These are phyloP conservation scores for Lacerta bilineata DNA, from an alignment of 2,797 vertebrate genomes.

Conservation along the genomic window DNA sequence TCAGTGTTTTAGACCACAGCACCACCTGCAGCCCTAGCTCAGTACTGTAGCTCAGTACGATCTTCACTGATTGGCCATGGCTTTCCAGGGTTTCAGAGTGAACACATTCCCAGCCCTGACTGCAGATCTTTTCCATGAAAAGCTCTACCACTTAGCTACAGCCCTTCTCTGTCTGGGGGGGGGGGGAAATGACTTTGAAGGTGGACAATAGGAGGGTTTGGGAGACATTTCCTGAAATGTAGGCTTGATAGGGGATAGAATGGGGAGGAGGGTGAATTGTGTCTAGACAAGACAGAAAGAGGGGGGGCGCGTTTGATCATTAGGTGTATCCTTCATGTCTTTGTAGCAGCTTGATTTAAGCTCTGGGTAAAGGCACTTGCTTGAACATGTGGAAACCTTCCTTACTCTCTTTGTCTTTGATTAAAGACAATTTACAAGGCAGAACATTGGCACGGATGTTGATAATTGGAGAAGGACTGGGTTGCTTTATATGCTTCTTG, in stretches of 20 bases:
- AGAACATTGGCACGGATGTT: conserved; percentile 6
- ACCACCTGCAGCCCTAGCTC: no score
- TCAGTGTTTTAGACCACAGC: no score
- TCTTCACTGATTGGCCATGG: no score
- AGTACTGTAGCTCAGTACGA: no score
- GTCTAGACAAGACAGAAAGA: neutral
- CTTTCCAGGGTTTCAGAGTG: no score
- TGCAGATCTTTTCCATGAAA: no score
- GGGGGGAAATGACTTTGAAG: neutral
- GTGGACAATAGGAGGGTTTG: neutral
- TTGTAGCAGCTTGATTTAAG: neutral
- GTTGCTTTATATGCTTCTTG: conserved; percentile 34
- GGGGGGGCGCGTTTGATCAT: neutral
- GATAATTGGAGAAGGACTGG: conserved; percentile 2
- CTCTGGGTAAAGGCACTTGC: neutral
- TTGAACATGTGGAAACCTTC: neutral
- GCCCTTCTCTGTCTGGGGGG: neutral
- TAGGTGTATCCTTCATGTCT: neutral
- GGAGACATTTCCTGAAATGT: neutral
- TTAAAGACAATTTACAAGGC: conserved; percentile 23
- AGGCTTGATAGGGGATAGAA: neutral
- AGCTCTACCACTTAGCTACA: no score
- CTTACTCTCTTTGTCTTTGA: neutral
- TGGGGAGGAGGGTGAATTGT: neutral
- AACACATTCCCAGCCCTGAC: no score